Base-by-base conservation (phyloP, 2,797 vertebrate genomes). In the Hipposideros larvatus region DNA sequence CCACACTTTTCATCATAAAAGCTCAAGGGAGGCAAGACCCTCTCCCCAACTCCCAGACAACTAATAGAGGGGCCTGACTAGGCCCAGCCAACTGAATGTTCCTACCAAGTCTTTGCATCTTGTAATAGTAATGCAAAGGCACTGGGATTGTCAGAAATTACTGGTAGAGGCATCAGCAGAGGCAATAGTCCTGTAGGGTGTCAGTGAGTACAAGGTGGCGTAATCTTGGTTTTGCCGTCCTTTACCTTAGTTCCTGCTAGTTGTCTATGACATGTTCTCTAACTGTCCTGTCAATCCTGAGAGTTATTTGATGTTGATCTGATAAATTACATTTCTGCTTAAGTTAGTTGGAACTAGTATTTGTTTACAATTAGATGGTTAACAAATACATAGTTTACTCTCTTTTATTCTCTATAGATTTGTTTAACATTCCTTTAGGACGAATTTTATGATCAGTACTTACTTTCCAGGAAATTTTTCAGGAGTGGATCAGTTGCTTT, bases 381-480 rank as follows among this genome's bases (percentile, higher is more conserved):
- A 51, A 74, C 3, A 55, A 19, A 77, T 6, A 83, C 1, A 11
- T 48, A 55, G 24, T 41, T 61, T 13, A 5, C 4, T 59, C 37
- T 63, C 2, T 61, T 28, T 48, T 61, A 53, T 24, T 10, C n/a
- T 37, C 19, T 26, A 19, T 55, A 46, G 26, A 46, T 93, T 22
- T 77, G 5, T 63, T n/a, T 93, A 68, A 51, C 46, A 86, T 82
- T 85, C 19, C 77, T 87, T 83, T 19, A 79, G 31, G 9, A 91
- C 73, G 10, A 85, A 66, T 65, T 80, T 77, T 82, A 34, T 75
- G 61, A 55, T 9, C 18, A 59, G 3, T 53, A 0, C 3, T 79
- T 65, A 84, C 11, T 84, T 79, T 85, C 2, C 24, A 84, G 34
- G 4, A 61, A 16, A 59, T 6, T 70, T 86, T 66, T 34, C 4